A percentile compares a stretch with the other conserved stretches of the same genome.
Evolutionary conservation across 2,888 invertebrate species (phyloP).

Genomic region (Polydrusus tereticollis): DNA sequence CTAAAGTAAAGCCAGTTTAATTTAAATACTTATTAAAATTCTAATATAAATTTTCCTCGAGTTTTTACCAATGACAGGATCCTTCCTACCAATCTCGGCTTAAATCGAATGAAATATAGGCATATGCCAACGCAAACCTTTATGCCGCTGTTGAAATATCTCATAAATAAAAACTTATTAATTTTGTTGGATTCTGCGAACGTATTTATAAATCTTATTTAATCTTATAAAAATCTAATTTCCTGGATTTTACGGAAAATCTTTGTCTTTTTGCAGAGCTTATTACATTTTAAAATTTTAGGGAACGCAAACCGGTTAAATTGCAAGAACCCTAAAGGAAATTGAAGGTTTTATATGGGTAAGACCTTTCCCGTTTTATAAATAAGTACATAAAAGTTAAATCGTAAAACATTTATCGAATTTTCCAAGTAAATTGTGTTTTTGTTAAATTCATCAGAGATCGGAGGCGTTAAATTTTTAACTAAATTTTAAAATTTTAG

Average conservation of each 20-base stretch:
- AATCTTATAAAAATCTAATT: not conserved
- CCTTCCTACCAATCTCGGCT: too few relatives aligned
- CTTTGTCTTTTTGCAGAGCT: not conserved
- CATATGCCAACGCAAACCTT: too few relatives aligned
- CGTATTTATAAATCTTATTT: not conserved
- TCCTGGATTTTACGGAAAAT: not conserved
- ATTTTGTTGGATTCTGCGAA: not conserved
- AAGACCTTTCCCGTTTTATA: slow-evolving; percentile 36
- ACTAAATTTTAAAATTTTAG: too few relatives aligned
- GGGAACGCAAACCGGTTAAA: slow-evolving; percentile 2
- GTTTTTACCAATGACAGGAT: too few relatives aligned
- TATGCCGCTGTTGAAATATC: too few relatives aligned
- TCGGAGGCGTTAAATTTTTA: not conserved
- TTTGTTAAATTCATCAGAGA: slow-evolving; percentile 9
- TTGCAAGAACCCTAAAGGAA: slow-evolving; percentile 3
- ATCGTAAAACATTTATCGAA: slow-evolving; percentile 33
- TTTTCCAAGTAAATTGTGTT: slow-evolving; percentile 8
- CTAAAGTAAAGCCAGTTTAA: too few relatives aligned
- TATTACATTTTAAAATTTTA: slow-evolving; percentile 9
- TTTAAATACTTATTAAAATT: too few relatives aligned
- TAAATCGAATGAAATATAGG: too few relatives aligned
- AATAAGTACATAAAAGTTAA: slow-evolving; percentile 32
- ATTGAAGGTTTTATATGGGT: slow-evolving; percentile 10
- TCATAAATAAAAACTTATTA: too few relatives aligned
- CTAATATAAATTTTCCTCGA: too few relatives aligned